These are phyloP conservation scores for Peromyscus attwateri DNA, from an alignment of 2,797 vertebrate species.

Conservation along the genomic window DNA sequence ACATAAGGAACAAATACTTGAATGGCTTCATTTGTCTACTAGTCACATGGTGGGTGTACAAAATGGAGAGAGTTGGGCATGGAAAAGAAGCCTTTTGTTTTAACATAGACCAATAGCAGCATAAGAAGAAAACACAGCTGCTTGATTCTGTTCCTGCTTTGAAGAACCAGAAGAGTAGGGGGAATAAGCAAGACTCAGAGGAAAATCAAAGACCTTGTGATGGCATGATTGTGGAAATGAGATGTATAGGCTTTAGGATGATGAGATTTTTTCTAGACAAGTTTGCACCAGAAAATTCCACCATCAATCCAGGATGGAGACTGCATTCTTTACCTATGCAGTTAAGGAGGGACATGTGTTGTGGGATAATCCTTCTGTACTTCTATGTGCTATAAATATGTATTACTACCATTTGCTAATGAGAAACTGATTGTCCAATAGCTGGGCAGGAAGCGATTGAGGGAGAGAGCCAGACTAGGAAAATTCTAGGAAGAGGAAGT, in stretches of 20 bases:
- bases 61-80: constrained; percentile 82
- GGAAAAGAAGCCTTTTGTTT: constrained; percentile 81
- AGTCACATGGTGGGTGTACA: constrained; percentile 85
- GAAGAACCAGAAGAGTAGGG: background rate
- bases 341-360: background rate
- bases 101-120: constrained; percentile 48
- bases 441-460: too few relatives aligned
- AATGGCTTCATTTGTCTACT: constrained; percentile 90
- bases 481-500: too few relatives aligned
- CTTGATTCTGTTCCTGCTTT: background rate
- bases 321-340: background rate
- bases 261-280: background rate
- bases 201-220: background rate
- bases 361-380: too few relatives aligned
- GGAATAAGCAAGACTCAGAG: background rate
- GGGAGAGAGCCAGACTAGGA: too few relatives aligned
- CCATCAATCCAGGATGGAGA: background rate
- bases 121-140: constrained; percentile 67
- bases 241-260: background rate
- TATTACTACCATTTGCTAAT: too few relatives aligned
- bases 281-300: background rate
- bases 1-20: constrained; percentile 92
- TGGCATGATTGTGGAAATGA: background rate
- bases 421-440: too few relatives aligned
- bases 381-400: too few relatives aligned